Base-by-base conservation (phyloP, 2,113 vertebrate species). In the Dendrocopos noguchii region DNA sequence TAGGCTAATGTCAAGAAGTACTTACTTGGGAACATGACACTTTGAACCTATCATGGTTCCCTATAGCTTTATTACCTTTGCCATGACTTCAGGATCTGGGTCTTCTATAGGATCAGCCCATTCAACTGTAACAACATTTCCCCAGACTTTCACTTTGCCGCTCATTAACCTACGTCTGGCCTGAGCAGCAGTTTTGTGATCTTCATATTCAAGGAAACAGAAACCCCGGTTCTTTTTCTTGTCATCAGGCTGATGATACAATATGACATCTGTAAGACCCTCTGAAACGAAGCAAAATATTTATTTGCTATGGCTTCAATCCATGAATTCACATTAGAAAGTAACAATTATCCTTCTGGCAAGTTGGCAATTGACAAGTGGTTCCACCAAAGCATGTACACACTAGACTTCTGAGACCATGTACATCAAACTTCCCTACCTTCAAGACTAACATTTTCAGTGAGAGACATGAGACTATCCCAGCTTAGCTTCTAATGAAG, bases 101-200 rank as follows among this genome's bases (percentile, higher is more conserved):
- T 99, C 99, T 97, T 99, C 99, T 85, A 99, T 99, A 91, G 99
- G 99, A 65, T 99, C 99, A 36, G 99, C 99, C 99, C 99, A 99
- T 95, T 99, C 99, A 94, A 99, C 99, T 2, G 99, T 99, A 94
- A 99, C 99, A 95, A 99, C 98, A 93, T 99, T 99, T 76, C 99
- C 98, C 99, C 99, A 99, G 47, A 99, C 99, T 95, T 99, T 99
- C 91, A 99, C 99, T 98, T 99, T 99, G 83, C 99, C 99, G 2
- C 99, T 99, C 99, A 99, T 99, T 84, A 99, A 97, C 87, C 99
- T 98, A 63, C 99, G 99, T 9, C 99, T 98, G 47, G 99, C 99
- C 95, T 99, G 99, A 66, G 99, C 99, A 3, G 99, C 99, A 4
- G 99, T 98, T 97, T 99, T 99, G 95, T 99, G 99, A 98, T 99